Percentiles rank a stretch among this genome's conserved stretches.
These are phyloP conservation scores for Rhombomys opimus DNA, from an alignment of 2,113 vertebrate genomes.

Conservation along the genomic window DNA sequence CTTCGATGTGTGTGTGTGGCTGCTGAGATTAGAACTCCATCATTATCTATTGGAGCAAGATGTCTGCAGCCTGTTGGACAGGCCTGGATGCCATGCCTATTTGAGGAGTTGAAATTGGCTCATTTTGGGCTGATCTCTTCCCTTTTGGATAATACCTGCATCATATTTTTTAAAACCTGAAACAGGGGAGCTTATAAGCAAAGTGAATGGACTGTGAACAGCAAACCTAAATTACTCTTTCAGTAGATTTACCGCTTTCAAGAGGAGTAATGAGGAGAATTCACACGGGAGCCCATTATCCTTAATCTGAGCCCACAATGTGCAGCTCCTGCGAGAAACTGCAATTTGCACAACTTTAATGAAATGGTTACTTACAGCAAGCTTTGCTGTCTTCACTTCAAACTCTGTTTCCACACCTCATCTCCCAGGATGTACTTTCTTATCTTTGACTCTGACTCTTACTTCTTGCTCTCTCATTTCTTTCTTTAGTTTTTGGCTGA, in stretches of 20 bases:
- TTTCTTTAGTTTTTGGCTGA: neutral
- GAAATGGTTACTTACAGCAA: slow-evolving; percentile 70
- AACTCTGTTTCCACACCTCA: slow-evolving; percentile 43
- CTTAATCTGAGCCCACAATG: slow-evolving; percentile 63
- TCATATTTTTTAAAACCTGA: slow-evolving; percentile 70
- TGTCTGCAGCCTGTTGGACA: neutral
- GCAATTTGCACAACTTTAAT: slow-evolving; percentile 59
- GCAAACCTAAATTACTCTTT: slow-evolving; percentile 74
- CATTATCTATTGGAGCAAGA: neutral
- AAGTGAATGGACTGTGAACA: slow-evolving; percentile 68
- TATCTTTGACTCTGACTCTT: slow-evolving; percentile 57
- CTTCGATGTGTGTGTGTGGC: neutral
- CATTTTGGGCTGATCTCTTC: neutral
- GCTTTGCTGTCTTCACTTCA: slow-evolving; percentile 64
- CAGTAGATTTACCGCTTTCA: slow-evolving; percentile 74
- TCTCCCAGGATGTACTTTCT: slow-evolving; percentile 45
- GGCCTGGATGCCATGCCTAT: neutral
- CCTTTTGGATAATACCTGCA: slow-evolving; percentile 42
- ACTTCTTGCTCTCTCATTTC: neutral
- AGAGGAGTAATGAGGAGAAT: slow-evolving; percentile 73
- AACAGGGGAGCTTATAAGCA: slow-evolving; percentile 63
- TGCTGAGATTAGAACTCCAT: neutral
- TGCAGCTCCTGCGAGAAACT: slow-evolving; percentile 33
- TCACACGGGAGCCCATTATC: slow-evolving; percentile 69
- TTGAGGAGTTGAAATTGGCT: neutral